phyloP scores from a whole-genome alignment of 2,797 vertebrate species.

The Parauchenoglanis ngamensis region DNA sequence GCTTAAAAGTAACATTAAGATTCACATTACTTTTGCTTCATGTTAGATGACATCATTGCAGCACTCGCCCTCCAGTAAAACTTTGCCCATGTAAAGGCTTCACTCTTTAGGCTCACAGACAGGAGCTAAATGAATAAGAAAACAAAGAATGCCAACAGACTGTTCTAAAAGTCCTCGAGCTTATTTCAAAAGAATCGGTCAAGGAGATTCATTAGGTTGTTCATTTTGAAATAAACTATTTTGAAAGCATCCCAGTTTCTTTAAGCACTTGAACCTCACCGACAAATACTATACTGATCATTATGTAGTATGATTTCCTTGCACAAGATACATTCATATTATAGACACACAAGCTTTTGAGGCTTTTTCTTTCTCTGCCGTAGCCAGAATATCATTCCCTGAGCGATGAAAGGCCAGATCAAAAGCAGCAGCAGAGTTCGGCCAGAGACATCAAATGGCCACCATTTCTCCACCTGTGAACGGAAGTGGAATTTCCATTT shows the following conservation, averaged over 20 bases:
- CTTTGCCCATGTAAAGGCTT: not conserved
- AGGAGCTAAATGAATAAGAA: not conserved
- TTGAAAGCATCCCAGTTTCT: not conserved
- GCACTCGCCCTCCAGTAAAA: not conserved
- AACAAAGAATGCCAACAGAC: not conserved
- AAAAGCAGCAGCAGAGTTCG: conserved; percentile 82
- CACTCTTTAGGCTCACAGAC: not conserved
- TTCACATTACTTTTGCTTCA: conserved; percentile 7
- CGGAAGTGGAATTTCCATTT: conserved; percentile 15
- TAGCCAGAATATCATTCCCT: conserved; percentile 79
- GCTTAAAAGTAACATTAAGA: not conserved
- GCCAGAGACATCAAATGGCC: conserved; percentile 75
- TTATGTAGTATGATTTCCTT: conserved; percentile 16
- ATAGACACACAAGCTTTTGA: conserved; percentile 41
- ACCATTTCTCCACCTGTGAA: conserved; percentile 68
- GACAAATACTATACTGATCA: not conserved
- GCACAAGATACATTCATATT: conserved; percentile 55
- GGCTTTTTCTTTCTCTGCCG: conserved; percentile 62
- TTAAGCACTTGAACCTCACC: conserved; percentile 3
- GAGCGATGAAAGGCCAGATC: conserved; percentile 88
- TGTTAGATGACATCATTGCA: not conserved
- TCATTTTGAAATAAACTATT: not conserved
- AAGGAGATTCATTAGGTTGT: not conserved
- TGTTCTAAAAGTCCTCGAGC: not conserved
- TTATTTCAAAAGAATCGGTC: not conserved